Base-by-base conservation (phyloP, 1,140 invertebrate species). In the Saxidomus purpurata region DNA sequence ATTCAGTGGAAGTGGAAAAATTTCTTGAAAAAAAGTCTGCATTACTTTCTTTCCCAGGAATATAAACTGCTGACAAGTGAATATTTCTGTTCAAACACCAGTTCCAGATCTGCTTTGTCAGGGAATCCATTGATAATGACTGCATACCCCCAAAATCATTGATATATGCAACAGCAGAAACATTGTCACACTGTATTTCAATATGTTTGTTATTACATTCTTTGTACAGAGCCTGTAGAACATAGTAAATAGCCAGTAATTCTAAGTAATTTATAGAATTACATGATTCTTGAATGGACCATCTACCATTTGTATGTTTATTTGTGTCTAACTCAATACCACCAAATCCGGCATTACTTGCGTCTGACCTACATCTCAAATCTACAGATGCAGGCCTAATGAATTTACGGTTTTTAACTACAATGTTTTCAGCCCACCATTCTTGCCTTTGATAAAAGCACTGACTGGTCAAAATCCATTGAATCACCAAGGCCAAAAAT, bases 381-480 rank as follows among this genome's bases (percentile, higher is more conserved):
- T 34, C 34, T 17, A 67, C 28, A 17, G 52, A 22, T 63, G 15
- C 8, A 15, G 52, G 80, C n/a, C 80, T 34, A 63, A 82, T 82
- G 19, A 31, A 25, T 40, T 82, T 82, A 11, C 80, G 52, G 63
- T 82, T 82, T 82, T 82, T 82, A 19, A 38, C 8, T 15, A 31
- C 43, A 25, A 63, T 34, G 38, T 82, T 82, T 13, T 77, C 17
- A 9, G 22, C 8, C 74, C 74, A 47, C 47, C 74, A 77, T 38
- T 52, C n/a, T 22, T 77, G 28, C 19, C 77, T 47, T 28, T 40
- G 47, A 69, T 28, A 90, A n/a, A 40, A 47, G 28, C 31, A 90
- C 63, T 1, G 19, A 34, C 19, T 81, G 59, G 43, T 90, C 88
- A 91, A 81, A 87, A 84, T 89, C n/a, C 34, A 61, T 43, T 8